Conservation (phyloP, 1,140 invertebrate genomes). For the Coenobita brevimanus region DNA sequence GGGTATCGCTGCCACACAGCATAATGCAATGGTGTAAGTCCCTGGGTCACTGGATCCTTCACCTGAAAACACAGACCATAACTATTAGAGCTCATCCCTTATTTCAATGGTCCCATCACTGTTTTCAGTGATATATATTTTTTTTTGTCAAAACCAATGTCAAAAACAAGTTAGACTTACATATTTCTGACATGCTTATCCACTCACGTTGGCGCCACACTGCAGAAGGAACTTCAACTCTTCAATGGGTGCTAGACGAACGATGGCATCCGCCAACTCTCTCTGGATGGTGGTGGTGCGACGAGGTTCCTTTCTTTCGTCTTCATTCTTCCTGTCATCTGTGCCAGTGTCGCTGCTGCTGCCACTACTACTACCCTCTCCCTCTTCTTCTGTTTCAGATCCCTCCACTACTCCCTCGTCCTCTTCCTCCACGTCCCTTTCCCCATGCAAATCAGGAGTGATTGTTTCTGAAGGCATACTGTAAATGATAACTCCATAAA, state of each 20-base stretch:
- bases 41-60: constrained; percentile 76
- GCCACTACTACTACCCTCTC: not conserved
- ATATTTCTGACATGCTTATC: not conserved
- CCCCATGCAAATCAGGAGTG: constrained; percentile 8
- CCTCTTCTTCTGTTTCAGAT: constrained; percentile 37
- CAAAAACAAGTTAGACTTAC: not conserved
- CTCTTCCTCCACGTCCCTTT: constrained; percentile 24
- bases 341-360: too few relatives aligned
- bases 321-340: not conserved
- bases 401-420: constrained; percentile 20
- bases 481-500: not conserved
- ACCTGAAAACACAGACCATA: constrained; percentile 26
- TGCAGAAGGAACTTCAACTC: constrained; percentile 89
- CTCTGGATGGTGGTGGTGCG: constrained; percentile 78
- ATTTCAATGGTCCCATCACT: too few relatives aligned
- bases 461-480: constrained; percentile 42
- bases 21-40: constrained; percentile 91
- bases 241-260: constrained; percentile 87
- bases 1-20: constrained; percentile 89
- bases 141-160: not conserved
- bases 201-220: constrained; percentile 86
- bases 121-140: too few relatives aligned
- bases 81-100: too few relatives aligned
- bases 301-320: constrained; percentile 15
- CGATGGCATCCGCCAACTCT: constrained; percentile 91